Conservation (phyloP, 1,140 invertebrate genomes). For the Penaeus indicus region DNA sequence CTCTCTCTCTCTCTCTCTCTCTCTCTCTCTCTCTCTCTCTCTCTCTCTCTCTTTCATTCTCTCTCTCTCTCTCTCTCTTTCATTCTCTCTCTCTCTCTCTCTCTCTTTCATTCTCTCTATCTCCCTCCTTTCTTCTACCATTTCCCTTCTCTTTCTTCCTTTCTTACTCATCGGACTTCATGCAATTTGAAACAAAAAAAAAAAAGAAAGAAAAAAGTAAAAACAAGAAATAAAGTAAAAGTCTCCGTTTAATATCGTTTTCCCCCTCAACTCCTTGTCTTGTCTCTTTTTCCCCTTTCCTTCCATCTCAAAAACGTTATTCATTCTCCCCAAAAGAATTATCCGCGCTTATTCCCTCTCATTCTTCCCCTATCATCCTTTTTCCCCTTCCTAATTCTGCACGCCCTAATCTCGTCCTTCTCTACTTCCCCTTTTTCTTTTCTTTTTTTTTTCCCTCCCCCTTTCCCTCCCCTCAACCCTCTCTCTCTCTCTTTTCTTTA, state of each 20-base stretch:
- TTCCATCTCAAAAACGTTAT: no score
- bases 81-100: conserved; percentile 11
- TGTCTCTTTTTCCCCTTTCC: no score
- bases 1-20: not conserved
- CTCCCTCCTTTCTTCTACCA: not conserved
- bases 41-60: conserved; percentile 20
- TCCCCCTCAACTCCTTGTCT: no score
- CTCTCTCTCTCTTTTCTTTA: not conserved
- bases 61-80: conserved; percentile 12
- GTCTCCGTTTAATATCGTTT: no score
- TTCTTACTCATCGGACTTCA: not conserved
- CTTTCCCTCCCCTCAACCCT: not conserved
- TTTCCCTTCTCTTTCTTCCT: not conserved
- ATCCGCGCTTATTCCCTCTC: no score
- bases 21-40: conserved; percentile 28
- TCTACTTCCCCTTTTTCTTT: not conserved
- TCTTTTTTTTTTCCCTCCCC: not conserved
- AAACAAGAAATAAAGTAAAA: no score
- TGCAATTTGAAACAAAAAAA: no score
- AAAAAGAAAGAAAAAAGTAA: no score
- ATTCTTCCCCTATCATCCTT: no score
- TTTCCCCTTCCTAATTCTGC: no score
- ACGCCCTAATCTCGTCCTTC: no score
- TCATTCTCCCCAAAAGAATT: no score
- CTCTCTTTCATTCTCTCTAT: conserved; percentile 13